These are phyloP conservation scores for Mustelus asterias DNA, from an alignment of 2,113 vertebrate species.

Conservation along the genomic window DNA sequence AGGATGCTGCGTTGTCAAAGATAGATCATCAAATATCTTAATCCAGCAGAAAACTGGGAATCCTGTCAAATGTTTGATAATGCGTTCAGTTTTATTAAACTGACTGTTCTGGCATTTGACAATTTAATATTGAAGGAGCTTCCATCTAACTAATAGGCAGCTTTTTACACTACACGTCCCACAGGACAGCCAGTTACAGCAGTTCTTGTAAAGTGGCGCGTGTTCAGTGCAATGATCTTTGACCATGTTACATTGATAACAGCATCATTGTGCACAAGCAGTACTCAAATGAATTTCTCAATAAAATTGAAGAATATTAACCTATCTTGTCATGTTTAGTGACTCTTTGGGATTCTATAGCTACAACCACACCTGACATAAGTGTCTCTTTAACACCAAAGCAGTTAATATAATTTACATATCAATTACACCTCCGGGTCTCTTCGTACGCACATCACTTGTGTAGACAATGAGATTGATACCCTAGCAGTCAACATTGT, in stretches of 20 bases:
- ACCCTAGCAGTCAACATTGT: not conserved
- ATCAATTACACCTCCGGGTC: constrained; percentile 31
- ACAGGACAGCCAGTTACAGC: not conserved
- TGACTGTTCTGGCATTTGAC: not conserved
- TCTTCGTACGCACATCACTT: not conserved
- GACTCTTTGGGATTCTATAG: constrained; percentile 32
- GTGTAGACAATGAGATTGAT: constrained; percentile 7
- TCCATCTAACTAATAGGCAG: not conserved
- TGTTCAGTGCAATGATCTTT: constrained; percentile 30
- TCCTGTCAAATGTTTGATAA: constrained; percentile 1
- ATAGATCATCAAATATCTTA: not conserved
- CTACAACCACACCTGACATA: constrained; percentile 35
- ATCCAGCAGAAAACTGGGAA: not conserved
- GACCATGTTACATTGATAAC: constrained; percentile 8
- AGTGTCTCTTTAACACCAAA: constrained; percentile 33
- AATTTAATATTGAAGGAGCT: constrained; percentile 1
- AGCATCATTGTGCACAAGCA: not conserved
- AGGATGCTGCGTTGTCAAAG: not conserved
- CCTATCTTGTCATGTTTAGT: constrained; percentile 23
- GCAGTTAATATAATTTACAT: constrained; percentile 29
- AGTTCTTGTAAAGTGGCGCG: not conserved
- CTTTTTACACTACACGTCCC: not conserved
- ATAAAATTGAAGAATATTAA: constrained; percentile 37
- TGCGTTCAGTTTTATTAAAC: not conserved
- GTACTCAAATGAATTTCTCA: constrained; percentile 19